Base-by-base conservation (phyloP, 2,888 invertebrate genomes). In the Dyspetes luteomarginatus region DNA sequence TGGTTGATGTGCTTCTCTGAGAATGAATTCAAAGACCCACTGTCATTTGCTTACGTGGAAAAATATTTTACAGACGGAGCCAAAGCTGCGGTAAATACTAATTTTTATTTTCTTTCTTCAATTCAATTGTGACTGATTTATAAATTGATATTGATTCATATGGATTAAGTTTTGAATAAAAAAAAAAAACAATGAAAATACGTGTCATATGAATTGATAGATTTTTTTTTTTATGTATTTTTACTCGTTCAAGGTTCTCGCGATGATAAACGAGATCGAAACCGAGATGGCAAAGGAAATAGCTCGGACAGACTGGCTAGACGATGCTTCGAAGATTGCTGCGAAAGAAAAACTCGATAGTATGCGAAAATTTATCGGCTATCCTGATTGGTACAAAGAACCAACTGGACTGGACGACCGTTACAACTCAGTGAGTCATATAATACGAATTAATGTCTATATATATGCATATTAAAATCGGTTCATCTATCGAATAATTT, bases 351-450 rank as follows among this genome's bases (percentile, higher is more conserved):
- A 83, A 76, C 28, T 83, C n/a, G 12, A 48, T 24, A 9, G n/a
- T 12, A 82, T 83, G 78, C 65, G 65, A 26, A 43, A 72, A 55
- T 56, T 71, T 9, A 69, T 83, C 56, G 83, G 83, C 36, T 83
- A 75, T 74, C 82, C 82, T 1, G 78, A 81, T 62, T 81, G 74
- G 78, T 83, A 79, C 45, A 72, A 74, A 7, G 68, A 81, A 7
- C 28, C 17, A 5, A 69, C 69, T 15, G 15, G 15, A 9, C 19
- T 83, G n/a, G 68, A 76, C n/a, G 15, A 45, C 17, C 65, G 55
- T 30, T 81, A 75, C 30, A 7, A 71, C 12, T 56, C 30, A 17
- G 75, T 81, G 64, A 48, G 50, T 4, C 2, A 56, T 56, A 26
- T 55, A n/a, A n/a, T n/a, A n/a, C n/a, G n/a, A n/a, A n/a, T n/a